Evolutionary conservation across 1,140 invertebrate genomes (phyloP), one percentile per base, ranked within the genome.

Genomic region (Megalonaias nervosa): DNA sequence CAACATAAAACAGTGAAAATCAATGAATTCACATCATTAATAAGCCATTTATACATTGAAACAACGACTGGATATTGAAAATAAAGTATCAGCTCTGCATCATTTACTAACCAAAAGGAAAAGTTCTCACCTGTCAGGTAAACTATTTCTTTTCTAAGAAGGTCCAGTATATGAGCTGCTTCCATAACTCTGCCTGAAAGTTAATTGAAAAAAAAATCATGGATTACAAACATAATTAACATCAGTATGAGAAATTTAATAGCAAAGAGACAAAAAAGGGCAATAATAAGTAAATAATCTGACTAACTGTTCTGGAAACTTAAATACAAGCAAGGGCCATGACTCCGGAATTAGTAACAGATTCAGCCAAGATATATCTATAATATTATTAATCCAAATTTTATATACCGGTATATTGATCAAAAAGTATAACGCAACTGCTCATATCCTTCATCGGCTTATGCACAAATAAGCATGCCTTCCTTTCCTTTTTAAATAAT

Each of bases 181-280:
- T 89, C 86, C 64, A 85, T 75, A 65, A 79, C 93, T 89, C 64
- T 93, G 92, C 93, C 95, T 90, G 79, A 91, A 91, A 87, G 58
- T 65, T 2, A 80, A 71, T 13, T 64, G 38, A 21, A 59, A 64
- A 31, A 60, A 62, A 60, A 57, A 62, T n/a, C 0, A 48, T 9
- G 38, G 38, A 48, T 48, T 48, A 48, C 11, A 9, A 48, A 48
- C 38, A 48, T 48, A 48, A 48, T 9, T 38, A 38, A 38, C 38
- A 48, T 48, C 38, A 48, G 31, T 55, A 68, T 26, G 48, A 57
- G 17, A n/a, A 67, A n/a, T 60, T 23, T 60, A 16, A 60, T 5
- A n/a, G 31, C 56, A 26, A 71, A 60, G 3, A 23, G 13, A 17
- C 56, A 23, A 0, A n/a, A 60, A 61, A 60, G 6, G 14, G 61